A percentile compares a stretch with the other conserved stretches of the same genome.
Evolutionary conservation across 1,140 invertebrate species (phyloP).

Genomic region (Chironomus striatipennis): DNA sequence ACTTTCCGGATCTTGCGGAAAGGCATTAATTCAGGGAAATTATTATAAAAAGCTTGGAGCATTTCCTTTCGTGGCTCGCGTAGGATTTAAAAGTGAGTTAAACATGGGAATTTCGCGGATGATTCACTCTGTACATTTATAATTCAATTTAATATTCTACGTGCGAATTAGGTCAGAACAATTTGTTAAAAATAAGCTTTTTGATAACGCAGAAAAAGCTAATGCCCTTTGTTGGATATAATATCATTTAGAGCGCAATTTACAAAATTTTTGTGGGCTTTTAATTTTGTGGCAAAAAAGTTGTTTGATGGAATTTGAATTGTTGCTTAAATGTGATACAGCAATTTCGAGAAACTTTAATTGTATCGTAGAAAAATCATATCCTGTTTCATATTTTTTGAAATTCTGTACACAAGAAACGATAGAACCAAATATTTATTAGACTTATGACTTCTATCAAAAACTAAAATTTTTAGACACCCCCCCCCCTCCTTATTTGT

Average conservation of each 20-base stretch:
- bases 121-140: not conserved
- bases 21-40: slow-evolving; percentile 51
- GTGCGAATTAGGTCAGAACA: not conserved
- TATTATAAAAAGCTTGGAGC: slow-evolving; percentile 54
- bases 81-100: slow-evolving; percentile 54
- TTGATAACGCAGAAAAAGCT: not conserved
- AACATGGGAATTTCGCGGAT: slow-evolving; percentile 24
- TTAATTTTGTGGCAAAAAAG: not conserved
- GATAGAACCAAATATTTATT: too few relatives aligned
- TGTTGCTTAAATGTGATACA: too few relatives aligned
- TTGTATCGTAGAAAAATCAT: too few relatives aligned
- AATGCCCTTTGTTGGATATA: not conserved
- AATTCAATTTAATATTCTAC: not conserved
- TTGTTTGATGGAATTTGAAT: too few relatives aligned
- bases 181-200: not conserved
- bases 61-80: slow-evolving; percentile 55
- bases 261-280: not conserved
- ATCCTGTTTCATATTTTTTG: too few relatives aligned
- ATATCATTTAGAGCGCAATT: not conserved
- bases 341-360: too few relatives aligned
- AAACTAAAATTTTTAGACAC: too few relatives aligned
- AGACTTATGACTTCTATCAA: too few relatives aligned
- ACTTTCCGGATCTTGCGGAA: slow-evolving; percentile 45
- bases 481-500: too few relatives aligned
- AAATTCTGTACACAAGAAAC: too few relatives aligned